phyloP scores from a whole-genome alignment of 2,113 vertebrate genomes.

The Perca schrenkii region DNA sequence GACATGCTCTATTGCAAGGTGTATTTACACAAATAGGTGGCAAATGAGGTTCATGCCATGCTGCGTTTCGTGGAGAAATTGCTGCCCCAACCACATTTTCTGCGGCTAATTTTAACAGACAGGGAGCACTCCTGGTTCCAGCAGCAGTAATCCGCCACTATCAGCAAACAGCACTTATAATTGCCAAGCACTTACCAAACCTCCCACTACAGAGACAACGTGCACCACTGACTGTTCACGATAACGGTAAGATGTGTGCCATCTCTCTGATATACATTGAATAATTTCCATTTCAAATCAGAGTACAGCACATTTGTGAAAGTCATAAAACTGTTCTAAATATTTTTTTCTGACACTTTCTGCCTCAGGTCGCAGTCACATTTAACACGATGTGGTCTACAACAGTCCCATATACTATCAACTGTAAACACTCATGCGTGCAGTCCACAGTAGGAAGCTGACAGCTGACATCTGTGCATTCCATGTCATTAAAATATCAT shows the following conservation, averaged over 20 bases:
- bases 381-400: background rate
- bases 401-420: background rate
- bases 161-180: slow-evolving; percentile 49
- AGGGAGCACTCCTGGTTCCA: slow-evolving; percentile 17
- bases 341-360: too few species aligned
- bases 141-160: slow-evolving; percentile 13
- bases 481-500: slow-evolving; percentile 1
- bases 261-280: background rate
- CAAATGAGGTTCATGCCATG: background rate
- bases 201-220: slow-evolving; percentile 19
- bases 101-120: slow-evolving; percentile 37
- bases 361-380: background rate
- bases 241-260: background rate
- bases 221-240: background rate
- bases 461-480: slow-evolving; percentile 14
- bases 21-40: background rate
- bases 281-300: background rate
- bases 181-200: slow-evolving; percentile 26
- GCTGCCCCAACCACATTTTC: background rate
- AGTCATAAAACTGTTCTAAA: background rate
- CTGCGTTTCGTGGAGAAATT: background rate
- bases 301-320: background rate
- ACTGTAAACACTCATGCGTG: background rate
- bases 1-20: background rate
- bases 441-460: background rate